Evolutionary conservation across 37 sponge, comb jelly and placozoan species (phyloP).

Genomic region (Agelas oroides): DNA sequence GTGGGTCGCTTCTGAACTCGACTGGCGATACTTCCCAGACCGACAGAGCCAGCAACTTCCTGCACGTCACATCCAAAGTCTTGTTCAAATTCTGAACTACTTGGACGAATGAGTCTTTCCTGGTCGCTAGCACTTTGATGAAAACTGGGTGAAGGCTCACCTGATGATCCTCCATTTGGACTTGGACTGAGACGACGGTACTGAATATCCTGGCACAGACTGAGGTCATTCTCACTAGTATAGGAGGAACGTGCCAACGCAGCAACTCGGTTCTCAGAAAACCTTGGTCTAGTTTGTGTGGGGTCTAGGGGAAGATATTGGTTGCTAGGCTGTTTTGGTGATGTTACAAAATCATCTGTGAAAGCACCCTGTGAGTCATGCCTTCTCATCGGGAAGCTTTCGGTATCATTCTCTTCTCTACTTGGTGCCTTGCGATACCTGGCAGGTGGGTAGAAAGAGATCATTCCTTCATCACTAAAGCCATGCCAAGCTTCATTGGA

Average conservation of each 20-base stretch:
- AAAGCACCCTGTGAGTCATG: slow-evolving; percentile 9
- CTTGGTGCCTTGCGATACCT: no score
- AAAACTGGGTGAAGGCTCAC: not conserved
- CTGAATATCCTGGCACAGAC: slow-evolving; percentile 7
- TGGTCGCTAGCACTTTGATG: no score
- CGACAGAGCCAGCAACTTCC: no score
- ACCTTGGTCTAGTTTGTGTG: no score
- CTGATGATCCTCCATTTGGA: slow-evolving; percentile 3
- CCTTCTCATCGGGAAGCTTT: not conserved
- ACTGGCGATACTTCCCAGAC: no score
- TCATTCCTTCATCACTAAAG: not conserved
- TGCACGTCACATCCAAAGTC: not conserved
- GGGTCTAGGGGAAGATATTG: no score
- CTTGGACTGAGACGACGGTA: not conserved
- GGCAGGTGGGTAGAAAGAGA: not conserved
- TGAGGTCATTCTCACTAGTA: slow-evolving; percentile 28
- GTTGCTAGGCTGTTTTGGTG: not conserved
- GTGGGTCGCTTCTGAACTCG: not conserved
- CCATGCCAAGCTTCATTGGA: not conserved
- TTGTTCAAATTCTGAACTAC: not conserved
- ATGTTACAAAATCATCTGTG: slow-evolving; percentile 18
- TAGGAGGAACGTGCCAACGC: no score
- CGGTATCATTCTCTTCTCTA: not conserved
- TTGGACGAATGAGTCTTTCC: no score
- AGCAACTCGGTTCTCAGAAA: no score